Base-by-base conservation (phyloP, 2,888 invertebrate species). In the Zootermopsis nevadensis region DNA sequence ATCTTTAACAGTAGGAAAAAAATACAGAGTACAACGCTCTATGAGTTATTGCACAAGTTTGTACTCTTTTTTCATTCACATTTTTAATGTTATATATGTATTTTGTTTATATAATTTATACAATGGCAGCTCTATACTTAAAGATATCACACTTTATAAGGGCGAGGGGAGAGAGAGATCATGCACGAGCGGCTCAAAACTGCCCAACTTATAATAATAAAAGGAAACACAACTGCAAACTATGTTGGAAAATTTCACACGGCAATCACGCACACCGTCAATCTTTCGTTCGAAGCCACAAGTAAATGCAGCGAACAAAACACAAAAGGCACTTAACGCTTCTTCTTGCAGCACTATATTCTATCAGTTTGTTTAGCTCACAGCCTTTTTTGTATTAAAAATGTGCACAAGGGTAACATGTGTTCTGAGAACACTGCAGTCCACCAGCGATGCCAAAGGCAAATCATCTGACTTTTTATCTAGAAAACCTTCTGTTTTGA, bases 271-370 rank as follows among this genome's bases (percentile, higher is more conserved):
- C 74, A 74, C 74, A 27, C 60, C n/a, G 48, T 35, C 74, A 38
- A 35, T 55, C 72, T 42, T 55, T 60, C 79, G 79, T 60, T 79
- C 55, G 27, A 55, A 60, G 60, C 79, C 24, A 53, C 31, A 27
- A 48, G 33, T 30, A 31, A 72, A 31, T 72, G 66, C 66, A n/a
- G 79, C 79, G 31, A 79, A 79, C 79, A 79, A 79, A 79, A 79
- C 66, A 79, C 79, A 79, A 79, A 79, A 79, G 79, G 79, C 79
- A 79, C 79, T 79, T 79, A 60, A 31, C 33, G 31, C 42, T 60
- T 79, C 35, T 66, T 79, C 35, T 66, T 79, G 79, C 79, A 79
- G 79, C 74, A 74, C 74, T 74, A 74, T 38, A 72, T 24, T 53
- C 48, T 60, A 60, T 60, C 60, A 74, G 74, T 74, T 38, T 38